These are phyloP conservation scores for Limenitis camilla DNA, from an alignment of 2,888 invertebrate species.

Conservation along the genomic window DNA sequence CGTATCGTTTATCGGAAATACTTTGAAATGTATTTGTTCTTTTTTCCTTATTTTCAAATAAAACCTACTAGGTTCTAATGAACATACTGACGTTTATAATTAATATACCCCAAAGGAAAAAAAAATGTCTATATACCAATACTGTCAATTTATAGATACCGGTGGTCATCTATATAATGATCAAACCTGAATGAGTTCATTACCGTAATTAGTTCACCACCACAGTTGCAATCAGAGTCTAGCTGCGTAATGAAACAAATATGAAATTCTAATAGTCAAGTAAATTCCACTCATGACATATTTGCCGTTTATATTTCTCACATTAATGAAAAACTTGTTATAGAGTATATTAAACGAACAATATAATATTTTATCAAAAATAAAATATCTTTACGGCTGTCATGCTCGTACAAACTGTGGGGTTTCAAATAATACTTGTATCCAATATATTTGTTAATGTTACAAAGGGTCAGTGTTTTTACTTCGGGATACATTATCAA, in stretches of 20 bases:
- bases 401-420: slow-evolving; percentile 2
- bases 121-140: not conserved
- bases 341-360: not conserved
- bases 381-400: not conserved
- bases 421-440: slow-evolving; percentile 19
- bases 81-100: not conserved
- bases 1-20: no score
- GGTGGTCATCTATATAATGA: slow-evolving; percentile 6
- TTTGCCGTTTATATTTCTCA: not conserved
- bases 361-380: not conserved
- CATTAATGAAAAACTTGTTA: not conserved
- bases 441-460: slow-evolving; percentile 28
- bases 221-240: slow-evolving; percentile 6
- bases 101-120: not conserved
- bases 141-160: slow-evolving; percentile 7
- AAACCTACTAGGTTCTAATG: not conserved
- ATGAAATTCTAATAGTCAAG: not conserved
- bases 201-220: slow-evolving; percentile 12
- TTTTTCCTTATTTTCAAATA: no score
- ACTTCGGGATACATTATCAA: slow-evolving; percentile 62
- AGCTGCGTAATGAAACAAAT: slow-evolving; percentile 10
- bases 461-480: slow-evolving; percentile 61
- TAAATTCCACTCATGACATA: not conserved
- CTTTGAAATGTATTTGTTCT: no score
- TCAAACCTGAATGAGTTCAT: slow-evolving; percentile 15